phyloP scores from a whole-genome alignment of 2,113 vertebrate species.

The Coregonus clupeaformis region DNA sequence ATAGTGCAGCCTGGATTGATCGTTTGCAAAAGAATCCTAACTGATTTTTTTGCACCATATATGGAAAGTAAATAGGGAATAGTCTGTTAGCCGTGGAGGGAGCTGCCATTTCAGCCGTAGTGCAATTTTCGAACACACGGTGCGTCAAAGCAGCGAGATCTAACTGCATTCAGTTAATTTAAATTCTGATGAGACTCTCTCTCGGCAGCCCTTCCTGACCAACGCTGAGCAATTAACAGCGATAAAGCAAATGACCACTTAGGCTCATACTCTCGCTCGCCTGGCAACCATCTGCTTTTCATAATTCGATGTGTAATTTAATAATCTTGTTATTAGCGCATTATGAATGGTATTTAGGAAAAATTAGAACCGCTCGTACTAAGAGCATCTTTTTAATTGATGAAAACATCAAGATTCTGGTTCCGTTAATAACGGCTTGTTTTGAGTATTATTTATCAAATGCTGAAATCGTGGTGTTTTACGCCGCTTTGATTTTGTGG shows the following conservation, averaged over 20 bases:
- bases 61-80: conserved; percentile 77
- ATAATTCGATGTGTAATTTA: conserved; percentile 99
- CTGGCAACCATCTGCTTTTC: conserved; percentile 98
- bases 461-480: conserved; percentile 33
- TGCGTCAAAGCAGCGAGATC: conserved; percentile 81
- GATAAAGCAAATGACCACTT: conserved; percentile 99
- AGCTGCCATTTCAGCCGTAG: conserved; percentile 23
- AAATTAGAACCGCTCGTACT: conserved; percentile 71
- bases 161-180: conserved; percentile 90
- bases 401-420: conserved; percentile 68
- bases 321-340: conserved; percentile 97
- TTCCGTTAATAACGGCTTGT: conserved; percentile 65
- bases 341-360: conserved; percentile 88
- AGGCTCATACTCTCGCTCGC: conserved; percentile 80
- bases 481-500: not conserved
- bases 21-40: conserved; percentile 61
- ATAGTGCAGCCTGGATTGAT: conserved; percentile 39
- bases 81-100: not conserved
- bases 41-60: conserved; percentile 76
- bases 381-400: conserved; percentile 77
- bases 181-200: conserved; percentile 91
- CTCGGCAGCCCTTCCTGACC: conserved; percentile 88
- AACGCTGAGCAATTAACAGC: conserved; percentile 94
- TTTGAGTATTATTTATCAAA: conserved; percentile 67
- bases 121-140: conserved; percentile 14